A percentile compares a stretch with the other conserved stretches of the same genome.
Conservation (phyloP, 2,888 invertebrate genomes). For the Hemaris fuciformis region DNA sequence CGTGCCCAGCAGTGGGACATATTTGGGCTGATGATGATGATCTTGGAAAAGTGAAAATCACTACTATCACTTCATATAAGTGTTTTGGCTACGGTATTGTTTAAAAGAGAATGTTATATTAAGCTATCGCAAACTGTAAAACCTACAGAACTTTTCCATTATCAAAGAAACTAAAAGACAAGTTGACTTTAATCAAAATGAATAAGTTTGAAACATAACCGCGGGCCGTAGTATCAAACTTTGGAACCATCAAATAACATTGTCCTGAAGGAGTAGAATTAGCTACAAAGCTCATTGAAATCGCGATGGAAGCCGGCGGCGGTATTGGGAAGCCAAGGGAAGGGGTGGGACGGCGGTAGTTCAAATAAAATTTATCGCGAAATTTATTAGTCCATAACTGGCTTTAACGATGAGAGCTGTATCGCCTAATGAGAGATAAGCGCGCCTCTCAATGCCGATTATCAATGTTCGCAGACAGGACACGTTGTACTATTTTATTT, state of each 20-base stretch:
- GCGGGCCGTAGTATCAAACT: not conserved
- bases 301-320: conserved; percentile 17
- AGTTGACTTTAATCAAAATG: conserved; percentile 11
- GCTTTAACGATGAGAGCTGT: conserved; percentile 45
- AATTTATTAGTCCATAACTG: conserved; percentile 51
- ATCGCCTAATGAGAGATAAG: conserved; percentile 61
- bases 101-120: too few relatives aligned
- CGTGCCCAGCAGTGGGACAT: not conserved
- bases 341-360: conserved; percentile 14
- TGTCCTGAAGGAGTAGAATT: conserved; percentile 23
- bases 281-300: conserved; percentile 33
- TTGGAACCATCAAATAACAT: conserved; percentile 28
- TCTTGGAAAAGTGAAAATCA: too few relatives aligned
- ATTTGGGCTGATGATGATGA: not conserved
- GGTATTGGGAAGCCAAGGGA: conserved; percentile 22
- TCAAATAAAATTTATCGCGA: conserved; percentile 50
- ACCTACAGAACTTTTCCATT: too few relatives aligned
- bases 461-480: not conserved
- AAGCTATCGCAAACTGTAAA: not conserved
- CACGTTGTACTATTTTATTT: not conserved
- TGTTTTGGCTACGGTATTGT: too few relatives aligned
- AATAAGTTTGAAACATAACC: conserved; percentile 5
- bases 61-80: too few relatives aligned
- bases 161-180: not conserved
- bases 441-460: conserved; percentile 10